Conservation (phyloP, 1,140 invertebrate species). For the Tetranychus urticae region DNA sequence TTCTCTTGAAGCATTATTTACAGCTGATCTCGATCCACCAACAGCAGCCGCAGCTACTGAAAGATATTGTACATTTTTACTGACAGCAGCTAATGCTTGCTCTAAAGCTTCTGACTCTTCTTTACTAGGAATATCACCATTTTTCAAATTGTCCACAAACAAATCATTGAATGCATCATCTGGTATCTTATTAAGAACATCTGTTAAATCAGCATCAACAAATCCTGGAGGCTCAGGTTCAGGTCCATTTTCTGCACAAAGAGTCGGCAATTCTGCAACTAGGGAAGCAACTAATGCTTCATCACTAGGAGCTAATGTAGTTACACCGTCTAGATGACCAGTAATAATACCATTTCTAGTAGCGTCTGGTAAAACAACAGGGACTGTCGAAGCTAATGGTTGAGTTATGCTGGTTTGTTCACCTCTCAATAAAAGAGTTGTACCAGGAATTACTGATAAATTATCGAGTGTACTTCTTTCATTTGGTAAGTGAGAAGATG, state of each 20-base stretch:
- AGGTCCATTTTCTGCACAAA: not conserved
- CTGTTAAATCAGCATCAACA: conserved; percentile 38
- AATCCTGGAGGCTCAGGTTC: not conserved
- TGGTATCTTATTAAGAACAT: conserved; percentile 63
- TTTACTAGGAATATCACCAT: conserved; percentile 33
- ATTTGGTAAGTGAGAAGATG: not conserved
- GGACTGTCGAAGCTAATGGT: not conserved
- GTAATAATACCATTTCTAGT: not conserved
- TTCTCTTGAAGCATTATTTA: not conserved
- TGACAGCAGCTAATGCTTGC: conserved; percentile 49
- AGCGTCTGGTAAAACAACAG: not conserved
- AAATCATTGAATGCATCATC: conserved; percentile 62
- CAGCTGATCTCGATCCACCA: not conserved
- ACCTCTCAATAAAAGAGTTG: not conserved
- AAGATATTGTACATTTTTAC: conserved; percentile 13
- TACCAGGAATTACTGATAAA: not conserved
- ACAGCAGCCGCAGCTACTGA: not conserved
- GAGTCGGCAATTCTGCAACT: conserved; percentile 1
- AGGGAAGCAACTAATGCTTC: conserved; percentile 5
- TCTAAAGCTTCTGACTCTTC: conserved; percentile 61
- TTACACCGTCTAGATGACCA: not conserved
- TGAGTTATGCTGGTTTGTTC: not conserved
- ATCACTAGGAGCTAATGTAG: not conserved
- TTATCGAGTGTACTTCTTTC: not conserved
- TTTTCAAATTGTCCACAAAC: conserved; percentile 35